Evolutionary conservation across 2,113 vertebrate species (phyloP).

Genomic region (Antechinus stuartii): DNA sequence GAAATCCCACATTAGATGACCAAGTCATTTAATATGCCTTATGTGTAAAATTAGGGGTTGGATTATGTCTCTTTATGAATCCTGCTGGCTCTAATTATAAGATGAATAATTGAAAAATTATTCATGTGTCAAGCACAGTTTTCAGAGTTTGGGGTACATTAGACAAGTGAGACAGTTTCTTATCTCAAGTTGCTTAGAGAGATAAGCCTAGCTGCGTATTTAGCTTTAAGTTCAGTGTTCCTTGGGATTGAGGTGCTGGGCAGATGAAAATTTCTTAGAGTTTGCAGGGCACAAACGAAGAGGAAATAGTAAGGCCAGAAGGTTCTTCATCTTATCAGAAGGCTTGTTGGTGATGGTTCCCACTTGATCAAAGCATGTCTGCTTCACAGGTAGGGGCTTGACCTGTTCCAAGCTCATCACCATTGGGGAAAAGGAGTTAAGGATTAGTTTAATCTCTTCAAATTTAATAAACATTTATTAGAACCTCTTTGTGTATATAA

Average conservation of each 20-base stretch:
- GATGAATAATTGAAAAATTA: neutral
- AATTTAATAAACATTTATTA: too few species aligned
- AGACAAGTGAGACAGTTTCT: neutral
- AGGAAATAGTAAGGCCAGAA: neutral
- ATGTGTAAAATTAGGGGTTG: neutral
- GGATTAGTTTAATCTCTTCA: neutral
- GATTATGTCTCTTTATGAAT: neutral
- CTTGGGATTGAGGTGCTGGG: neutral
- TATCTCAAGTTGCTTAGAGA: neutral
- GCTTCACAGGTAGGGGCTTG: neutral
- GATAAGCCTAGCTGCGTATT: neutral
- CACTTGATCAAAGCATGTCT: neutral
- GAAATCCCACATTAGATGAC: neutral
- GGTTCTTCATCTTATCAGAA: neutral
- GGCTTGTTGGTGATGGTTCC: neutral
- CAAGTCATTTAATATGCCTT: neutral
- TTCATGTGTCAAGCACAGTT: neutral
- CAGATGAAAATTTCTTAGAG: neutral
- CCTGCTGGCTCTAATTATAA: neutral
- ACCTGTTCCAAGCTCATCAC: neutral
- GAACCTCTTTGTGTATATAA: too few species aligned
- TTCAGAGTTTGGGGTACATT: neutral
- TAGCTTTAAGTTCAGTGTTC: neutral
- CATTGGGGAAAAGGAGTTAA: neutral
- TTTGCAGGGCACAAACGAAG: neutral